Conservation (phyloP, 2,113 vertebrate genomes). For the Thermophis baileyi region DNA sequence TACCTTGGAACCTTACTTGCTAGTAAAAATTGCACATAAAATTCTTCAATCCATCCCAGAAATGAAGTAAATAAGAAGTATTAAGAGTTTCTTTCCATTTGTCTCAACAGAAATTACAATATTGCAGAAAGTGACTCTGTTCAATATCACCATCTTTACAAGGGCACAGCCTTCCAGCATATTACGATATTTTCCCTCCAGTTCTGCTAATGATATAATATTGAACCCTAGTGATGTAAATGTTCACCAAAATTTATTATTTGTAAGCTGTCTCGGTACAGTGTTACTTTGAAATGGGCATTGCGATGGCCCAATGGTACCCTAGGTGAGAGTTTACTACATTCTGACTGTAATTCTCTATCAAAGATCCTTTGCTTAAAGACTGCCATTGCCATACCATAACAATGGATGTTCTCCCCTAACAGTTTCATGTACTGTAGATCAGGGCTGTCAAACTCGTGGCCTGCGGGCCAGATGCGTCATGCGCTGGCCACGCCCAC, state of each 20-base stretch:
- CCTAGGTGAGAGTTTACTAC: neutral
- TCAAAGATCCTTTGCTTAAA: neutral
- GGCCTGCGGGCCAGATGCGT: no score
- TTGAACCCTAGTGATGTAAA: neutral
- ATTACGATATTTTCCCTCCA: neutral
- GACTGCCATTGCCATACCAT: neutral
- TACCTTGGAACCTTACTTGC: neutral
- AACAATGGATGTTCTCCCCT: neutral
- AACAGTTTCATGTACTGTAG: neutral
- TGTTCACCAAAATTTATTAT: neutral
- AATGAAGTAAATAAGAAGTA: neutral
- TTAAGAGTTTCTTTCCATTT: neutral
- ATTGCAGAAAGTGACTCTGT: neutral
- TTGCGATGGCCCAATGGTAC: neutral
- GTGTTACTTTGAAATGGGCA: neutral
- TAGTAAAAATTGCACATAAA: neutral
- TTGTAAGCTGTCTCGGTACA: neutral
- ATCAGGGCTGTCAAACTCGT: no score
- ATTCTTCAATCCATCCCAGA: neutral
- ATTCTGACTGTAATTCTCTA: neutral
- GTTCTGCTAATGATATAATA: neutral
- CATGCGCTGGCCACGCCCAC: no score
- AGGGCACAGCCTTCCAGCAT: neutral
- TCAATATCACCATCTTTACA: neutral
- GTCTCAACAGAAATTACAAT: neutral